phyloP scores from a whole-genome alignment of 2,113 vertebrate species.

The Typhlomys cinereus region DNA sequence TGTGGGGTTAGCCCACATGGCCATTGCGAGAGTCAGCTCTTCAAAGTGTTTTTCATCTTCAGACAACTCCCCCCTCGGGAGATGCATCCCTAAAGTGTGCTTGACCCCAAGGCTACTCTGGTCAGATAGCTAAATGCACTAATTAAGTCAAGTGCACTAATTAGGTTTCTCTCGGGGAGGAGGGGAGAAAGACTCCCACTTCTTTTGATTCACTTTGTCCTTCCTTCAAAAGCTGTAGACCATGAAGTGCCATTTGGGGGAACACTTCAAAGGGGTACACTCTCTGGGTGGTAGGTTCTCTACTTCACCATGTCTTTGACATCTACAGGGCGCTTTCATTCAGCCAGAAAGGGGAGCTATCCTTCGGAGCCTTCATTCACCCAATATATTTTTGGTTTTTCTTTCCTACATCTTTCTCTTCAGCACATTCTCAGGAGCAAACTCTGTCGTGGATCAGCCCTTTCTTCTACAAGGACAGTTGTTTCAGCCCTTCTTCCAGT shows the following conservation, averaged over 20 bases:
- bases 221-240: constrained; percentile 44
- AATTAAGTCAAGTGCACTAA: constrained; percentile 16
- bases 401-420: neutral
- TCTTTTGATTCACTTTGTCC: constrained; percentile 58
- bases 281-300: constrained; percentile 7
- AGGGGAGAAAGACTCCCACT: constrained; percentile 38
- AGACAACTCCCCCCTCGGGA: constrained; percentile 32
- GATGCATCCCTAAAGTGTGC: constrained; percentile 11
- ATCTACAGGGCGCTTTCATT: neutral
- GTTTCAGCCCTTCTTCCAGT: neutral
- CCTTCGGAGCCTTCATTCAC: neutral
- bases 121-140: constrained; percentile 49
- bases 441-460: neutral
- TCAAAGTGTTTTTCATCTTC: constrained; percentile 70
- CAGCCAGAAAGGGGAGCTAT: neutral
- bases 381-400: neutral
- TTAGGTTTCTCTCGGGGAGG: constrained; percentile 57
- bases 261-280: neutral
- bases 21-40: constrained; percentile 43
- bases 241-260: neutral
- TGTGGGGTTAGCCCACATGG: constrained; percentile 4
- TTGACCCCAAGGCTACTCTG: neutral
- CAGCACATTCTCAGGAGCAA: neutral
- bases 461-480: neutral
- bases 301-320: neutral